These are phyloP conservation scores for Synodontis membranacea DNA, from an alignment of 2,113 vertebrate species.

Conservation along the genomic window DNA sequence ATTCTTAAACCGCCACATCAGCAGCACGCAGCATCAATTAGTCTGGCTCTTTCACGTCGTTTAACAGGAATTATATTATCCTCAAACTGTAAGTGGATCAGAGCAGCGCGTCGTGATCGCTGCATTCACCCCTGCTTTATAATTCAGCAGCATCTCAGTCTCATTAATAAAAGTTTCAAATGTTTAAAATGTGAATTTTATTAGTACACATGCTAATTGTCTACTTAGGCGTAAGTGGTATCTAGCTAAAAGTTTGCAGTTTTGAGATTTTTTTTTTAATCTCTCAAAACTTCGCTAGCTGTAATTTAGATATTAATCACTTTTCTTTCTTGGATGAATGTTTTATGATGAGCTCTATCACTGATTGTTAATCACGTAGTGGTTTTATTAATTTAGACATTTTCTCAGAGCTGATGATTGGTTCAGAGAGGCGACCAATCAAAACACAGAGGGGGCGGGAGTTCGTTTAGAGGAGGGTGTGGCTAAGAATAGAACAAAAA, in stretches of 20 bases:
- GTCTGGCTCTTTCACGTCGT: neutral
- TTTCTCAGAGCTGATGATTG: neutral
- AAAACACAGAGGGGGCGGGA: neutral
- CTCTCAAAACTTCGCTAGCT: no score
- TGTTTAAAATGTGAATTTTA: neutral
- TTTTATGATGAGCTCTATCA: neutral
- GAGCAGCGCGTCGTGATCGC: neutral
- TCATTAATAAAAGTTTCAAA: neutral
- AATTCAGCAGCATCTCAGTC: neutral
- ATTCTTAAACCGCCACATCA: neutral
- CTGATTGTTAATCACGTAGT: no score
- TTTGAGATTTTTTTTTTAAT: no score
- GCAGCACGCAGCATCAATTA: constrained; percentile 11
- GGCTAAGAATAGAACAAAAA: neutral
- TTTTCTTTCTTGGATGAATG: neutral
- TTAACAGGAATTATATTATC: neutral
- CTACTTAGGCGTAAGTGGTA: neutral
- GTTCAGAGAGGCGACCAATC: neutral
- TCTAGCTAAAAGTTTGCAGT: neutral
- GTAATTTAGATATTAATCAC: no score
- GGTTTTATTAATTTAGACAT: neutral
- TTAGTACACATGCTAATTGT: neutral
- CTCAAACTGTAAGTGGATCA: neutral
- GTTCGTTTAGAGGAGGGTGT: neutral
- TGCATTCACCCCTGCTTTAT: neutral